phyloP scores from a whole-genome alignment of 2,888 invertebrate genomes.

The Andrena haemorrhoa region DNA sequence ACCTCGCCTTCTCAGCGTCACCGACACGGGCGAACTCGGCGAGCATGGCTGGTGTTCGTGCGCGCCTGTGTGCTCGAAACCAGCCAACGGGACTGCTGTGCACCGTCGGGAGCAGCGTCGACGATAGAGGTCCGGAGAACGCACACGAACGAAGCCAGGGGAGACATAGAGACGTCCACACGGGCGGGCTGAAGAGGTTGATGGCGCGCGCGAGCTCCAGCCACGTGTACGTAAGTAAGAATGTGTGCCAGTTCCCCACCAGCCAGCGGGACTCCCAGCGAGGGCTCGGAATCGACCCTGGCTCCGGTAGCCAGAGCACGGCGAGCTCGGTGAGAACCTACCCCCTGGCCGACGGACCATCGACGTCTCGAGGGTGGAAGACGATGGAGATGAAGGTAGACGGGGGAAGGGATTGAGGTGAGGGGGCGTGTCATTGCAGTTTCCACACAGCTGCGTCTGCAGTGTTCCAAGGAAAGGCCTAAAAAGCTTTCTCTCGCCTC shows the following conservation, averaged over 20 bases:
- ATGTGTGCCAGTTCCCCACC: constrained; percentile 17
- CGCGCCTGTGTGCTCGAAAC: background rate
- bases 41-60: background rate
- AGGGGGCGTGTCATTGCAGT: constrained; percentile 73
- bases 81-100: background rate
- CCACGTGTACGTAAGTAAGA: background rate
- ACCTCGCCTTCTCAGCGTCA: constrained; percentile 36
- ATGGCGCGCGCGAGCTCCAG: background rate
- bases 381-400: constrained; percentile 25
- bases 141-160: background rate
- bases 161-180: background rate
- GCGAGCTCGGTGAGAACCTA: constrained; percentile 48
- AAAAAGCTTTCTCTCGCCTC: constrained; percentile 43
- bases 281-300: constrained; percentile 71
- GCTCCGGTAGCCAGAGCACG: constrained; percentile 52
- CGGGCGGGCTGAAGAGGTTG: background rate
- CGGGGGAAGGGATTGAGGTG: constrained; percentile 31
- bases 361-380: constrained; percentile 62
- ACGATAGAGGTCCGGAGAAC: background rate
- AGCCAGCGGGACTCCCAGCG: constrained; percentile 21
- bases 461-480: constrained; percentile 58
- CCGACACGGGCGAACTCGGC: background rate
- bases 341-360: constrained; percentile 60
- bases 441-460: constrained; percentile 72
- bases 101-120: constrained; percentile 5